Conservation (phyloP, 2,888 invertebrate genomes). For the Drosophila leonis region DNA sequence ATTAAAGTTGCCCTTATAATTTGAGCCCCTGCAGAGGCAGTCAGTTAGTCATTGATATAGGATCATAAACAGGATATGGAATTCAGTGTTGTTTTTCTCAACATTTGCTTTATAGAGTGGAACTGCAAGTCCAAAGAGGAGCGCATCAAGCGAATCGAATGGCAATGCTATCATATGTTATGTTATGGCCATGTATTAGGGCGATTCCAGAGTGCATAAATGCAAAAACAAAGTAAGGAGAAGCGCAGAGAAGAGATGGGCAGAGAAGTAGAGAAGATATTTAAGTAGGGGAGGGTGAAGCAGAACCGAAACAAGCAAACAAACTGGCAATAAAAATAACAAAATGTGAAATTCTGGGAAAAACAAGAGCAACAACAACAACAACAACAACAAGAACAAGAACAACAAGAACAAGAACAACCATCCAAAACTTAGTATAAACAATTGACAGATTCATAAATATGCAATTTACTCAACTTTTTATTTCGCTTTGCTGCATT, state of each 20-base stretch:
- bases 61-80: slow-evolving; percentile 36
- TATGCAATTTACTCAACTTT: slow-evolving; percentile 80
- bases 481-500: slow-evolving; percentile 81
- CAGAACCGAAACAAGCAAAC: slow-evolving; percentile 34
- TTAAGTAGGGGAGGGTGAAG: slow-evolving; percentile 10
- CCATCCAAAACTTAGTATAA: slow-evolving; percentile 65
- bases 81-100: not conserved
- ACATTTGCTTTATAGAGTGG: slow-evolving; percentile 27
- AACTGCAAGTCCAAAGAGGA: slow-evolving; percentile 30
- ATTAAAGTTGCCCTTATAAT: not conserved
- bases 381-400: slow-evolving; percentile 13
- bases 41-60: slow-evolving; percentile 23
- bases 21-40: not conserved
- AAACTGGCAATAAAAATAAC: slow-evolving; percentile 55
- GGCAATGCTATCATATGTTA: slow-evolving; percentile 69
- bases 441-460: slow-evolving; percentile 82
- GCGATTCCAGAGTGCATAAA: slow-evolving; percentile 40
- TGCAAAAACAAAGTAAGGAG: slow-evolving; percentile 13
- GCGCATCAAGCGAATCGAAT: slow-evolving; percentile 48
- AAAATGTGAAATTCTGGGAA: slow-evolving; percentile 73
- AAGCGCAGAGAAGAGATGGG: not conserved
- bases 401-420: slow-evolving; percentile 23
- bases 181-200: slow-evolving; percentile 54
- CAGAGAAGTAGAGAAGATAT: not conserved
- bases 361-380: slow-evolving; percentile 47